Evolutionary conservation across 1,140 invertebrate species (phyloP), one percentile per base, ranked within the genome.

Genomic region (Maniola jurtina): DNA sequence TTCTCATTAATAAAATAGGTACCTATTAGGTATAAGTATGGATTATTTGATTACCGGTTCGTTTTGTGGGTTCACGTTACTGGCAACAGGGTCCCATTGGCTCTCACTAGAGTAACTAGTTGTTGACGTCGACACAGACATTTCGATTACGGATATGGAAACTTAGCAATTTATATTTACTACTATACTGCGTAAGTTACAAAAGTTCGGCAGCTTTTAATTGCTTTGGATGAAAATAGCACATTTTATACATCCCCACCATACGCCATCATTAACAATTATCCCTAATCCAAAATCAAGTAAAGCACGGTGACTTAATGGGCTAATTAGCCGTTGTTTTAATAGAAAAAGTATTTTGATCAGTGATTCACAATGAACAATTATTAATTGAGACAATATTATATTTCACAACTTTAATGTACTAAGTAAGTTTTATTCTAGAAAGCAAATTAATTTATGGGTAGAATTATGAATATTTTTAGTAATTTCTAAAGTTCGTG

Each of bases 241-340:
- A 65, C 61, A 58, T 73, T 80, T 79, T 83, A 83, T 75, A 73
- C 62, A 67, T 62, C 70, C 70, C 71, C 56, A 70, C 66, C 68
- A 13, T 67, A 65, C 36, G 13, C 45, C 38, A 45, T 76, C 67
- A 69, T 70, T 76, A 78, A 61, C 50, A 42, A 68, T 40, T 54
- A 55, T 45, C 9, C 9, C 0, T 25, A 52, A 25, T 52, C 48
- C 48, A 16, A 52, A 52, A 52, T 52, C 47, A 70, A 73, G 69
- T 55, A 71, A 71, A 67, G 52, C 52, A 64, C 47, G 33, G 47
- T 68, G 65, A 71, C 63, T 61, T 52, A 75, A 73, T 68, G 58
- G 61, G 40, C 14, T 78, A 67, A 76, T 78, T 69, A 74, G 59
- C 35, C 70, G 64, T 70, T 64, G 47, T 70, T 52, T 52, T 52